Evolutionary conservation across 2,888 invertebrate genomes (phyloP).

Genomic region (Aromia moschata): DNA sequence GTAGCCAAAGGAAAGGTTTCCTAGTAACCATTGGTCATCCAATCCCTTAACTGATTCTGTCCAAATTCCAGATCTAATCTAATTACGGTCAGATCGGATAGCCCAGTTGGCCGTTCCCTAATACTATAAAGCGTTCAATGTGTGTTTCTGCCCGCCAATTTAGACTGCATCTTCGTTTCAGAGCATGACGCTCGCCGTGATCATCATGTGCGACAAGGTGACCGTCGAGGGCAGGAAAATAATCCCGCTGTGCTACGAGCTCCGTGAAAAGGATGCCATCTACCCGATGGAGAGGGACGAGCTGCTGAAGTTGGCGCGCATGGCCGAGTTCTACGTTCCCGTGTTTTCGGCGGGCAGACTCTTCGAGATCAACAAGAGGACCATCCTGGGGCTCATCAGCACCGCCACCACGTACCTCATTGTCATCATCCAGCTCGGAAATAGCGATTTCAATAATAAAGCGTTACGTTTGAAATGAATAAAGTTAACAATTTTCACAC

Average conservation of each 20-base stretch:
- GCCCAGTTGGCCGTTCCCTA: no score
- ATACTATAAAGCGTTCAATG: no score
- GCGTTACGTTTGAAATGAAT: neutral
- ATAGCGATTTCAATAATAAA: slow-evolving; percentile 4
- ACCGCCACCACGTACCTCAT: slow-evolving; percentile 31
- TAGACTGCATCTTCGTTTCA: slow-evolving; percentile 22
- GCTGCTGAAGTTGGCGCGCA: slow-evolving; percentile 12
- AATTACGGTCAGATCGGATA: no score
- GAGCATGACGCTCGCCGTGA: slow-evolving; percentile 10
- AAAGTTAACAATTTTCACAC: no score
- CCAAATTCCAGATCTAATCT: no score
- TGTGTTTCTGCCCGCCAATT: no score
- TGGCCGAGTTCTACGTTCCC: slow-evolving; percentile 12
- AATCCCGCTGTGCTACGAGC: slow-evolving; percentile 10
- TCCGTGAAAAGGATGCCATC: neutral
- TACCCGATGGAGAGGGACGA: slow-evolving; percentile 22
- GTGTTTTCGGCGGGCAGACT: slow-evolving; percentile 24
- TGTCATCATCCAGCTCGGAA: slow-evolving; percentile 30
- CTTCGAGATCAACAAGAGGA: slow-evolving; percentile 24
- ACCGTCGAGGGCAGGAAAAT: slow-evolving; percentile 18
- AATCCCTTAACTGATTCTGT: no score
- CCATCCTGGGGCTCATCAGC: slow-evolving; percentile 25
- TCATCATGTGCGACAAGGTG: slow-evolving; percentile 21
- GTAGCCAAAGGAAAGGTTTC: no score
- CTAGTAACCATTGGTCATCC: no score